Evolutionary conservation across 2,888 invertebrate species (phyloP).

Genomic region (Rhodophaea formosa): DNA sequence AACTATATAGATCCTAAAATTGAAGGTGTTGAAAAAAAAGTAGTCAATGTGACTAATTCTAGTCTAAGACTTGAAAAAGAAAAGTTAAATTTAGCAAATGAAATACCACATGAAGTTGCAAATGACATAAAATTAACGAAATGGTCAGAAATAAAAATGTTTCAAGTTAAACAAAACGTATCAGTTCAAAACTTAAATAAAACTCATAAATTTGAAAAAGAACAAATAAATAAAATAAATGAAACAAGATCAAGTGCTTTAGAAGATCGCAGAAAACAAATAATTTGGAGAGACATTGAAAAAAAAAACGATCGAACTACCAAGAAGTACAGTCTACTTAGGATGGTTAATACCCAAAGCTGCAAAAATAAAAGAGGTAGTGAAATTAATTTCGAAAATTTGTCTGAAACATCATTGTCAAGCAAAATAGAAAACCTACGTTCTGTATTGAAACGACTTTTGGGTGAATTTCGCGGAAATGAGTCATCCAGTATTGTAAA

Average conservation of each 20-base stretch:
- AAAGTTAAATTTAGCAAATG: background rate
- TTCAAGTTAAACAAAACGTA: constrained; percentile 26
- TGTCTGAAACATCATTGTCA: constrained; percentile 15
- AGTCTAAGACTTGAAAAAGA: background rate
- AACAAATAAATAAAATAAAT: constrained; percentile 6
- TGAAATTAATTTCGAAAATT: constrained; percentile 13
- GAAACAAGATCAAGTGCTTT: background rate
- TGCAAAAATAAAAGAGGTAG: constrained; percentile 25
- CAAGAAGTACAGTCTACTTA: constrained; percentile 35
- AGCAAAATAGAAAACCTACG: constrained; percentile 30
- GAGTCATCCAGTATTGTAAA: constrained; percentile 19
- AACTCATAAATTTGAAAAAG: background rate
- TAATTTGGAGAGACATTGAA: constrained; percentile 25
- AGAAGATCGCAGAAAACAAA: constrained; percentile 10
- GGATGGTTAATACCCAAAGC: constrained; percentile 26
- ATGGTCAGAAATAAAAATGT: constrained; percentile 31
- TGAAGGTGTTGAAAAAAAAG: background rate
- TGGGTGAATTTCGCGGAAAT: constrained; percentile 32
- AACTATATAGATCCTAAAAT: background rate
- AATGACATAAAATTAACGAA: constrained; percentile 35
- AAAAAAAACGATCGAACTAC: constrained; percentile 24
- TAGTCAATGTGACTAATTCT: background rate
- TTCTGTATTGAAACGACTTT: constrained; percentile 29
- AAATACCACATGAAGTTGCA: constrained; percentile 14
- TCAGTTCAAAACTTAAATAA: background rate